These are phyloP conservation scores for Plestiodon gilberti DNA, from an alignment of 2,113 vertebrate genomes.

Conservation along the genomic window DNA sequence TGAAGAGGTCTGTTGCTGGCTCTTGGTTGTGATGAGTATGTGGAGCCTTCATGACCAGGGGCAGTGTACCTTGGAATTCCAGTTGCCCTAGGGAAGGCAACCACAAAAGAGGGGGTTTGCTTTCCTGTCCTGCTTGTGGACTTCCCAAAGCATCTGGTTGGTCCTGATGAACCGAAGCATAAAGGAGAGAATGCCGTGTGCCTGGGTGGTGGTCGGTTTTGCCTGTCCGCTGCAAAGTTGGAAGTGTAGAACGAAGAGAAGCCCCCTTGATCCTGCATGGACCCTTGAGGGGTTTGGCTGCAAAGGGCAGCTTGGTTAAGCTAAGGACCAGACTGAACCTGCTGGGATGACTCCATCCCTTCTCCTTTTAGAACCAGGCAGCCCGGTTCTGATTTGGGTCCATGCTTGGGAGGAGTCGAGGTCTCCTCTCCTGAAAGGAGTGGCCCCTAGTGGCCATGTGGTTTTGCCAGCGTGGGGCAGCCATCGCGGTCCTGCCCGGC, in stretches of 20 bases:
- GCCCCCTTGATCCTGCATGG: neutral
- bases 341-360: neutral
- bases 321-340: fast-evolving
- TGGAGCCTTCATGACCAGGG: too few relatives aligned
- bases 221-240: too few relatives aligned
- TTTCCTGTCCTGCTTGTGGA: neutral
- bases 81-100: neutral
- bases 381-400: neutral
- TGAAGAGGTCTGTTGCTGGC: too few relatives aligned
- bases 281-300: neutral
- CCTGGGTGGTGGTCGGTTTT: neutral
- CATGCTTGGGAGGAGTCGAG: neutral
- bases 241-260: neutral
- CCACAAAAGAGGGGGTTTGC: neutral
- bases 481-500: too few relatives aligned
- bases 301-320: neutral
- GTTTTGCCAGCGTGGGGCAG: neutral
- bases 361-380: neutral
- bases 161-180: neutral
- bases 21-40: too few relatives aligned
- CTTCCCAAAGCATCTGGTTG: too few relatives aligned
- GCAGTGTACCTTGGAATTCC: too few relatives aligned
- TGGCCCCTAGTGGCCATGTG: neutral
- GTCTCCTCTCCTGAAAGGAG: neutral
- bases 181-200: neutral